These are phyloP conservation scores for Campoplex nolae DNA, from an alignment of 2,888 invertebrate genomes.

Conservation along the genomic window DNA sequence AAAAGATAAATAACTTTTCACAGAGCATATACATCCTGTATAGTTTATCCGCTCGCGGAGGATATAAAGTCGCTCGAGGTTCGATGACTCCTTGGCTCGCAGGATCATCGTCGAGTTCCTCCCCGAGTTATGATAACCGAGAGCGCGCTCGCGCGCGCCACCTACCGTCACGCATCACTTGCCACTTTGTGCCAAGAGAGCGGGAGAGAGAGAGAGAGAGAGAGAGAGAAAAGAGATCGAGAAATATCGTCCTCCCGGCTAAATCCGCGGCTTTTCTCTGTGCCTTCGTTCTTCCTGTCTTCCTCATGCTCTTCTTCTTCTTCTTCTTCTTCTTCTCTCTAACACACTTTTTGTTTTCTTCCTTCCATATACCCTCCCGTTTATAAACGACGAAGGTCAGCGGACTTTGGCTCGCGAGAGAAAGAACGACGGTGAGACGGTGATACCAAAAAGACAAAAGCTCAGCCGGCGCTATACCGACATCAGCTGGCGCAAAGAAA, in stretches of 20 bases:
- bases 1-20: background rate
- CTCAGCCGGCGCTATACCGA: conserved; percentile 14
- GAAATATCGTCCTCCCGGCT: conserved; percentile 45
- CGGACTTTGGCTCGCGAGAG: conserved; percentile 3
- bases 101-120: conserved; percentile 69
- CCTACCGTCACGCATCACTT: conserved; percentile 78
- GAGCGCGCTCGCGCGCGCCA: conserved; percentile 61
- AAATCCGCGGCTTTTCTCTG: conserved; percentile 30
- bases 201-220: background rate
- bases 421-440: conserved; percentile 1
- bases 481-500: conserved; percentile 35
- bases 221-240: background rate
- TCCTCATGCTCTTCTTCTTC: conserved; percentile 12
- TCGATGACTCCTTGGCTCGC: conserved; percentile 76
- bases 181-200: conserved; percentile 75
- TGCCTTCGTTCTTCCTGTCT: conserved; percentile 21
- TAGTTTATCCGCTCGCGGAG: conserved; percentile 40
- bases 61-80: conserved; percentile 69
- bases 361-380: background rate
- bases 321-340: background rate
- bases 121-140: conserved; percentile 77
- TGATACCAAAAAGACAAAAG: background rate
- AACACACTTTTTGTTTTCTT: background rate
- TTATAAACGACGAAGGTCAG: conserved; percentile 39
- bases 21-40: conserved; percentile 2